Conservation (phyloP, 2,113 vertebrate genomes). For the Brachionichthys hirsutus region DNA sequence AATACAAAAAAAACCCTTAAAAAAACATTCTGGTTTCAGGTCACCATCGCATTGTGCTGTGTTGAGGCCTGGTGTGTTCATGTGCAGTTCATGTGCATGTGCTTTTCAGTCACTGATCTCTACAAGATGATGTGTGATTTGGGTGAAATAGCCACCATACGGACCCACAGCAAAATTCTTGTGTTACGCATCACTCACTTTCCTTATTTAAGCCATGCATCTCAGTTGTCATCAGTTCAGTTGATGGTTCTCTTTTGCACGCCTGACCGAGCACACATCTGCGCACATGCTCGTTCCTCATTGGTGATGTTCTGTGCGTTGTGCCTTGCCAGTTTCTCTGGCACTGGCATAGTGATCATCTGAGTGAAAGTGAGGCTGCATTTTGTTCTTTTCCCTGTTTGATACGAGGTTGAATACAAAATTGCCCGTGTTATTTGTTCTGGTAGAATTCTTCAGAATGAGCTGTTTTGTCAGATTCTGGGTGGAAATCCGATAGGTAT, state of each 20-base stretch:
- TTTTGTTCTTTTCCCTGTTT: constrained; percentile 45
- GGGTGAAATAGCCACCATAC: constrained; percentile 29
- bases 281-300: constrained; percentile 48
- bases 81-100: constrained; percentile 61
- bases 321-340: constrained; percentile 40
- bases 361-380: constrained; percentile 44
- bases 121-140: constrained; percentile 16
- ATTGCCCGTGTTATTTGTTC: constrained; percentile 53
- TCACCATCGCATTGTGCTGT: constrained; percentile 67
- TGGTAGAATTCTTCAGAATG: constrained; percentile 39
- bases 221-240: constrained; percentile 35
- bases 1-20: constrained; percentile 85
- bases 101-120: constrained; percentile 33
- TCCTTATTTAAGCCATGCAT: constrained; percentile 32
- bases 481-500: constrained; percentile 50
- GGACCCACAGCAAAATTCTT: constrained; percentile 41
- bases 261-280: constrained; percentile 40
- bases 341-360: constrained; percentile 39
- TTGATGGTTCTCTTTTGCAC: constrained; percentile 48
- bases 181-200: constrained; percentile 29
- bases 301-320: constrained; percentile 40
- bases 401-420: constrained; percentile 54
- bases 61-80: constrained; percentile 52
- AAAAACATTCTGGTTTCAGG: constrained; percentile 75
- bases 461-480: constrained; percentile 42